A percentile compares a stretch with the other conserved stretches of the same genome.
Evolutionary conservation across 2,113 vertebrate species (phyloP).

Genomic region (Mesembrinibis cayennensis): DNA sequence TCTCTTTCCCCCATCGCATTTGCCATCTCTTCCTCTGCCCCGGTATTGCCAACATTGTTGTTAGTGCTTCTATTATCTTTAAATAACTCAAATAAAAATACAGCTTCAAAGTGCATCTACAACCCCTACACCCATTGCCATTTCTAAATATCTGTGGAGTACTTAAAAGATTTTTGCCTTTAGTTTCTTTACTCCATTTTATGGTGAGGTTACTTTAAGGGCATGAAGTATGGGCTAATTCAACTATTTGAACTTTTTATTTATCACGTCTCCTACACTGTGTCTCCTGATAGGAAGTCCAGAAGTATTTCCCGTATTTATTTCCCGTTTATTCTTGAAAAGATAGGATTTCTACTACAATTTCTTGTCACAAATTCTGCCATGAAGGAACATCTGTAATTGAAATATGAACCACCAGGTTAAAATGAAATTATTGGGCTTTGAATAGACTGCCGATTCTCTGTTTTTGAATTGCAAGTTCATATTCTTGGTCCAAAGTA

Average conservation of each 20-base stretch:
- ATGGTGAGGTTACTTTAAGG: neutral
- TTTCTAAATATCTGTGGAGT: neutral
- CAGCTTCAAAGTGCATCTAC: neutral
- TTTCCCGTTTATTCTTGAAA: neutral
- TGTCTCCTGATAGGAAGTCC: neutral
- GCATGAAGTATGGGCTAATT: neutral
- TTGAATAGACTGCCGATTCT: neutral
- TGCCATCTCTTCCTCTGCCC: neutral
- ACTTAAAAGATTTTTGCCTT: neutral
- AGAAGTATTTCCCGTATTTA: neutral
- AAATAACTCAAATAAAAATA: neutral
- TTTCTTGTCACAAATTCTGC: neutral
- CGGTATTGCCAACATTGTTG: neutral
- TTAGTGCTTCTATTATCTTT: neutral
- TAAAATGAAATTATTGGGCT: neutral
- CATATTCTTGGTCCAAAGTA: neutral
- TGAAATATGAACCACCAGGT: neutral
- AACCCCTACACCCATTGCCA: neutral
- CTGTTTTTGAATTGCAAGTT: neutral
- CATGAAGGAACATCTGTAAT: neutral
- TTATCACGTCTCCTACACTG: neutral
- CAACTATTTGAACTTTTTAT: neutral
- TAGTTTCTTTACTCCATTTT: neutral
- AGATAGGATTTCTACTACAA: neutral
- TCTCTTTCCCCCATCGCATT: accelerated